These are phyloP conservation scores for Lutjanus campechanus DNA, from an alignment of 2,797 vertebrate genomes.

Conservation along the genomic window DNA sequence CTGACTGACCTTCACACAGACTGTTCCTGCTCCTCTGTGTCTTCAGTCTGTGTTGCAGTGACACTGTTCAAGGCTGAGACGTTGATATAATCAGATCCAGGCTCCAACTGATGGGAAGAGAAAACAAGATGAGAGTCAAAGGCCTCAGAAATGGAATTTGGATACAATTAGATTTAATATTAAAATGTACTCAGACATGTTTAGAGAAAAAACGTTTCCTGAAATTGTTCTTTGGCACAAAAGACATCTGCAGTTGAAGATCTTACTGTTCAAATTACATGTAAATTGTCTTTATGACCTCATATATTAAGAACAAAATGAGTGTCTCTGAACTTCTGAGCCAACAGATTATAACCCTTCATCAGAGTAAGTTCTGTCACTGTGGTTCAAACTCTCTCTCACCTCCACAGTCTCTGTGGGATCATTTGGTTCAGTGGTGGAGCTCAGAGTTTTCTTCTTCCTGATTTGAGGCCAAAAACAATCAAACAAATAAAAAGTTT, in stretches of 20 bases:
- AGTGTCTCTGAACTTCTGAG: too few relatives aligned
- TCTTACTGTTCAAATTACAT: too few relatives aligned
- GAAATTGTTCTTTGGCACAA: too few relatives aligned
- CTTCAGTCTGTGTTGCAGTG: not conserved
- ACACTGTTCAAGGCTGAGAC: not conserved
- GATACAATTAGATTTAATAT: too few relatives aligned
- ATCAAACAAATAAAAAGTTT: not conserved
- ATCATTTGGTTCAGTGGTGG: constrained; percentile 2
- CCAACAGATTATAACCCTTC: not conserved
- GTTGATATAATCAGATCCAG: not conserved
- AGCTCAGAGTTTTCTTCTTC: constrained; percentile 19
- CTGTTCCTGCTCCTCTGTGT: too few relatives aligned
- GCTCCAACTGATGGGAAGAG: not conserved
- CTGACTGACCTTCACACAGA: too few relatives aligned
- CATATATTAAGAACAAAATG: not conserved
- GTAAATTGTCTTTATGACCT: too few relatives aligned
- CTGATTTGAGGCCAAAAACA: not conserved
- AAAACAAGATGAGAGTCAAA: constrained; percentile 2
- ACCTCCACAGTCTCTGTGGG: not conserved
- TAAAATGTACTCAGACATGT: not conserved
- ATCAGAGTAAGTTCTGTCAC: not conserved
- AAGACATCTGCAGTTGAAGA: too few relatives aligned
- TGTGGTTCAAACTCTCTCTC: not conserved
- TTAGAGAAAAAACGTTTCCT: not conserved
- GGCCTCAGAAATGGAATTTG: not conserved